Evolutionary conservation across 2,888 invertebrate species (phyloP).

Genomic region (Leptura quadrifasciata): DNA sequence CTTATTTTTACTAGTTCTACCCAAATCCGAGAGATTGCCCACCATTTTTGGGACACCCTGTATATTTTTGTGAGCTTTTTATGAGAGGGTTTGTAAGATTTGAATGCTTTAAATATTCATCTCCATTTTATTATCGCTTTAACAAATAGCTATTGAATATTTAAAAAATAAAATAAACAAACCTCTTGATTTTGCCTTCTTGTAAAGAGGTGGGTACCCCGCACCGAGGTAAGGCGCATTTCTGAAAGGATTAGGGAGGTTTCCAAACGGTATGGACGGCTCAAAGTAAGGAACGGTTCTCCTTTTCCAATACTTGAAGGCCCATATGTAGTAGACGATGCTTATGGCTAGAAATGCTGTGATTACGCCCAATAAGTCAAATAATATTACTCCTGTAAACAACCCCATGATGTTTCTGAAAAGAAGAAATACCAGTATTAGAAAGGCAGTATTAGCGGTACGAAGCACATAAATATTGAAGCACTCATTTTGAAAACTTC

Average conservation of each 20-base stretch:
- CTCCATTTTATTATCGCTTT: too few relatives aligned
- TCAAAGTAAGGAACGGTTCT: slow-evolving; percentile 36
- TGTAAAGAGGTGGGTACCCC: background rate
- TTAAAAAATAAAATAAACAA: slow-evolving; percentile 13
- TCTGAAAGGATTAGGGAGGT: background rate
- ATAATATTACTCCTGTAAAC: slow-evolving; percentile 8
- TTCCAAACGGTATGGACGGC: slow-evolving; percentile 40
- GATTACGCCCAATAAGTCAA: slow-evolving; percentile 13
- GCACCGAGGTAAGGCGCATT: background rate
- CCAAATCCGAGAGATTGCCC: too few relatives aligned
- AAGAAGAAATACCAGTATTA: background rate
- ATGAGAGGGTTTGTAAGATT: too few relatives aligned
- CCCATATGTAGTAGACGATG: slow-evolving; percentile 37
- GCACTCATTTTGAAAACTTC: too few relatives aligned
- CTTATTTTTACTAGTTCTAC: too few relatives aligned
- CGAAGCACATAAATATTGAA: too few relatives aligned
- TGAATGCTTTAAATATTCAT: too few relatives aligned
- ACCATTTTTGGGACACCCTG: too few relatives aligned
- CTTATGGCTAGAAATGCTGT: background rate
- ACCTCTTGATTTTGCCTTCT: slow-evolving; percentile 31
- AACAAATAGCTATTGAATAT: background rate
- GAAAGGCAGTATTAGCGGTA: too few relatives aligned
- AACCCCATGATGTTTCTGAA: background rate
- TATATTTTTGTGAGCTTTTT: too few relatives aligned
- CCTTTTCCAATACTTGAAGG: slow-evolving; percentile 38